Evolutionary conservation across 2,888 invertebrate genomes (phyloP), one percentile per base, ranked within the genome.

Genomic region (Odontocerum albicorne): DNA sequence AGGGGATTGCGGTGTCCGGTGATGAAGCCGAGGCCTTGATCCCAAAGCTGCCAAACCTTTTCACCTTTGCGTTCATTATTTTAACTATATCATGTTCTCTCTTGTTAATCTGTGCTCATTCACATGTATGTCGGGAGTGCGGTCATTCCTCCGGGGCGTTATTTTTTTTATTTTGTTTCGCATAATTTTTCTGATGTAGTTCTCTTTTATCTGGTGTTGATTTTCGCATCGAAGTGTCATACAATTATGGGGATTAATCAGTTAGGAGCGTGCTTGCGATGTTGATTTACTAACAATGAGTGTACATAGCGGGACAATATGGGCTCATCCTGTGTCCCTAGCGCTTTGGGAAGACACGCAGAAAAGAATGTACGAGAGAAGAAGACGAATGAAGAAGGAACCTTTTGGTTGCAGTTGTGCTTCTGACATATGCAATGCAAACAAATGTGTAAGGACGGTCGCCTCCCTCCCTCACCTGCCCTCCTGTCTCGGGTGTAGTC

Each of bases 361-460:
- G n/a, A n/a, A n/a, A n/a, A n/a, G n/a, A n/a, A n/a, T n/a, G n/a
- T n/a, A 10, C 31, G n/a, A 31, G 31, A 36, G n/a, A 13, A 36
- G 36, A 36, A 36, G 36, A 15, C 13, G 15, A 15, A 36, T 12
- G 51, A 32, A 21, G 35, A 40, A 16, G 21, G 22, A 35, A 21
- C 15, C 27, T 20, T 51, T 51, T 44, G 50, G 44, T 55, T 55
- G 51, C 56, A 56, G 45, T 38, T 36, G 46, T 52, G 53, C 36
- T 35, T 22, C 39, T 52, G 61, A 60, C 49, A 47, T 53, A 67
- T 66, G 66, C 65, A 68, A 71, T 78, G 78, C 78, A 78, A 78
- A 78, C 78, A 78, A 77, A 75, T 77, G 77, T 77, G 78, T 77
- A 74, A 77, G 77, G 77, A 74, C 72, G 76, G 77, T 75, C 21